Base-by-base conservation (phyloP, 2,797 vertebrate genomes). In the Enteromius mattozi region DNA sequence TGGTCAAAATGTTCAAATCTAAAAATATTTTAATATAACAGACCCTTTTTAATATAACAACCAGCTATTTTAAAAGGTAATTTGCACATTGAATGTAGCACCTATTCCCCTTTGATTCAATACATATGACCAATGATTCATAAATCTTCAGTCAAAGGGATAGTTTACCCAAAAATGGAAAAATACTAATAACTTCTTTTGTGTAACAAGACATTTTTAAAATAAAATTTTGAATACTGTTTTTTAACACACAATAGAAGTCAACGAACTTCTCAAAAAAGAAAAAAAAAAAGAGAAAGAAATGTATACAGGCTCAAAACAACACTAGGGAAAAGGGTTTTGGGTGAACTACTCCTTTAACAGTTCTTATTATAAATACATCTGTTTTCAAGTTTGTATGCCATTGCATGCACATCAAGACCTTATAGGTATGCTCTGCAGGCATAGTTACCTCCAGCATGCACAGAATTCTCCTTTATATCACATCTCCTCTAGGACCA, bases 401-500 rank as follows among this genome's bases (percentile, higher is more conserved):
- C 35, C 54, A 77, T 6, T 54, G 16, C 86, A 87, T 85, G 82
- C 78, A 82, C 77, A 61, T 54, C 21, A 66, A 66, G 37, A 69
- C 4, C 47, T 65, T 27, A 27, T 65, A 65, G 61, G 70, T 85
- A 81, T 69, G 74, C 61, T 78, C 75, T 69, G 47, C 42, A 65
- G 37, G 40, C 33, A 59, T 70, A 42, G 65, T 89, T 87, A 87
- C 88, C 88, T 89, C 86, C 72, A 85, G 77, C 77, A 59, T 80
- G 65, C 69, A 72, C 77, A 86, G 59, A 54, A 24, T 63, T 78
- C 65, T 77, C 49, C 77, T 66, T 61, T 54, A 51, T 30, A 81
- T 80, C 80, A 81, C 66, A 86, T 83, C 86, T 81, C 81, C 78
- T 87, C 79, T 37, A 49, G 82, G 68, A 70, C 72, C 42, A 42